These are phyloP conservation scores for Sorex fumeus DNA, from an alignment of 2,113 vertebrate species.

Conservation along the genomic window DNA sequence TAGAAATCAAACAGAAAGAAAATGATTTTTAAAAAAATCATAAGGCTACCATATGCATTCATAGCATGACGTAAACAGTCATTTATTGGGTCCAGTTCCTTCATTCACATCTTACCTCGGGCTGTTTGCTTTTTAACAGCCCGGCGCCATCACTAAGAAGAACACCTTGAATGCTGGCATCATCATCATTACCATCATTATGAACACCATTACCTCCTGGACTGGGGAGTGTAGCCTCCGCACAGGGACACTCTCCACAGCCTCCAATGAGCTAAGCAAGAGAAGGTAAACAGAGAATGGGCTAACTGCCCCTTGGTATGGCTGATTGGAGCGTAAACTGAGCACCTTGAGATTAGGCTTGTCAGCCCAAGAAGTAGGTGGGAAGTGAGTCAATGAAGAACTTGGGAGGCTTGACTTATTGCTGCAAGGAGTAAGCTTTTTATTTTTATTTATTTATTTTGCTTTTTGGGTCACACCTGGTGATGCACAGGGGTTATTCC, in stretches of 20 bases:
- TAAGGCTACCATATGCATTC: slow-evolving; percentile 61
- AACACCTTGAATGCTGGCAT: slow-evolving; percentile 39
- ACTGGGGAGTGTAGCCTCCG: neutral
- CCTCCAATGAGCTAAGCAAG: slow-evolving; percentile 26
- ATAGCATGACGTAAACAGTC: slow-evolving; percentile 43
- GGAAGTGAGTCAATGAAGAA: slow-evolving; percentile 63
- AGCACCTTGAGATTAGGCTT: slow-evolving; percentile 57
- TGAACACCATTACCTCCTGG: slow-evolving; percentile 25
- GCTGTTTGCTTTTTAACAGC: slow-evolving; percentile 64
- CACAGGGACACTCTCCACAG: neutral
- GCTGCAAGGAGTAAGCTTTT: slow-evolving; percentile 14
- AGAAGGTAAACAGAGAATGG: slow-evolving; percentile 53
- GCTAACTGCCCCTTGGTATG: slow-evolving; percentile 19
- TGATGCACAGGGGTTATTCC: too few species aligned
- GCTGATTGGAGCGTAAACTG: neutral
- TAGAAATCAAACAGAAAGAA: slow-evolving; percentile 80
- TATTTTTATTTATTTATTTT: neutral
- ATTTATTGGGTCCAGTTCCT: slow-evolving; percentile 70
- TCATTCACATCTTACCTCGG: slow-evolving; percentile 64
- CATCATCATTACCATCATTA: slow-evolving; percentile 30
- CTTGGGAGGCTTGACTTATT: slow-evolving; percentile 31
- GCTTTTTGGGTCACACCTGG: too few species aligned
- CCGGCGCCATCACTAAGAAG: slow-evolving; percentile 44
- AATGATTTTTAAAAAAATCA: slow-evolving; percentile 46
- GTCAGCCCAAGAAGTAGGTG: slow-evolving; percentile 36